phyloP scores from a whole-genome alignment of 2,797 vertebrate species.

The Florisuga fusca region DNA sequence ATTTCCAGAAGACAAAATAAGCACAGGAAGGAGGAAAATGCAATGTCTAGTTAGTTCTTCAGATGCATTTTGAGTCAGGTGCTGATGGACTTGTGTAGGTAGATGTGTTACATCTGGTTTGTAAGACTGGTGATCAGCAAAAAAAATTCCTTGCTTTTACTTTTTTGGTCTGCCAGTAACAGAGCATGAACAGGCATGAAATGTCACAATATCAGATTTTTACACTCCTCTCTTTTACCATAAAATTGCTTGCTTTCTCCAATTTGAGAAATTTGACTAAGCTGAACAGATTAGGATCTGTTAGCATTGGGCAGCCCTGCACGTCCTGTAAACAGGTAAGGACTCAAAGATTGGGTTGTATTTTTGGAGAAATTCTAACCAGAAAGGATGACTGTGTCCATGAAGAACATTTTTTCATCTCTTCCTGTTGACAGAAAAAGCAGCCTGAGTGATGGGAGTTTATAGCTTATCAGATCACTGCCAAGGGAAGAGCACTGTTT shows the following conservation, averaged over 20 bases:
- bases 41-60: background rate
- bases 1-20: background rate
- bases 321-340: background rate
- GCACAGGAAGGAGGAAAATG: background rate
- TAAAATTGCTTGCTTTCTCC: constrained; percentile 28
- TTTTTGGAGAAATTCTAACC: background rate
- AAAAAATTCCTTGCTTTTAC: background rate
- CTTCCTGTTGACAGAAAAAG: background rate
- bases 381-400: background rate
- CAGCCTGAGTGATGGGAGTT: background rate
- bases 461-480: background rate
- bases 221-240: background rate
- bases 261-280: background rate
- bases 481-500: background rate
- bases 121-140: background rate
- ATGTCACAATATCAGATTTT: background rate
- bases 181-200: background rate
- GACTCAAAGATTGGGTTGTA: background rate
- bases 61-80: background rate
- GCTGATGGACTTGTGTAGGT: background rate
- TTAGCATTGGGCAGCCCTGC: background rate
- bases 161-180: background rate
- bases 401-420: background rate
- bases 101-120: background rate
- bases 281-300: background rate